Conservation (phyloP, 2,113 vertebrate species). For the Rhagologus leucostigma region DNA sequence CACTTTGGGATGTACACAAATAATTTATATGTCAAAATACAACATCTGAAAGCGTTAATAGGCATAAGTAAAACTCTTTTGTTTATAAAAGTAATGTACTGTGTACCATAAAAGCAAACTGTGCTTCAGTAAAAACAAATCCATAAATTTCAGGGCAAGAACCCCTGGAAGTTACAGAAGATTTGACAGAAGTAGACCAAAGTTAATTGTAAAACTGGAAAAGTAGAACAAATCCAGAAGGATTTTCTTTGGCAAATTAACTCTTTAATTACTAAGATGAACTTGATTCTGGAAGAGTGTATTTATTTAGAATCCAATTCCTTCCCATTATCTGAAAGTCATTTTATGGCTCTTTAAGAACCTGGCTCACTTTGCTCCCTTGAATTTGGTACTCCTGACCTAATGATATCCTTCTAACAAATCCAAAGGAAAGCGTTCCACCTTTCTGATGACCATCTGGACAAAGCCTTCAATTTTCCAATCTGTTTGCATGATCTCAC, state of each 20-base stretch:
- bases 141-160: background rate
- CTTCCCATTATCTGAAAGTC: background rate
- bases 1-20: background rate
- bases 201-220: background rate
- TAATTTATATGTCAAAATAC: background rate
- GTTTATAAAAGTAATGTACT: conserved; percentile 20
- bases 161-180: background rate
- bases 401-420: background rate
- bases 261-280: background rate
- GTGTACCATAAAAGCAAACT: background rate
- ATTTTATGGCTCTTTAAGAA: background rate
- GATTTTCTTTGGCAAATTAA: background rate
- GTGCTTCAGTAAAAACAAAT: background rate
- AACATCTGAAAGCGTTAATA: background rate
- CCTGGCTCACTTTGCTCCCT: background rate
- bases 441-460: background rate
- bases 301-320: background rate
- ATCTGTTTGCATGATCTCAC: background rate
- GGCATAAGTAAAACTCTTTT: conserved; percentile 4
- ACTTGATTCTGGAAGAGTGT: background rate
- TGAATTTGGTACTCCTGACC: background rate
- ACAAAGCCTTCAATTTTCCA: background rate
- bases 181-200: background rate
- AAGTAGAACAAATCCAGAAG: background rate
- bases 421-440: background rate